Evolutionary conservation across 92 coral and sea anemone genomes (phyloP).

Genomic region (Heliopora coerulea): DNA sequence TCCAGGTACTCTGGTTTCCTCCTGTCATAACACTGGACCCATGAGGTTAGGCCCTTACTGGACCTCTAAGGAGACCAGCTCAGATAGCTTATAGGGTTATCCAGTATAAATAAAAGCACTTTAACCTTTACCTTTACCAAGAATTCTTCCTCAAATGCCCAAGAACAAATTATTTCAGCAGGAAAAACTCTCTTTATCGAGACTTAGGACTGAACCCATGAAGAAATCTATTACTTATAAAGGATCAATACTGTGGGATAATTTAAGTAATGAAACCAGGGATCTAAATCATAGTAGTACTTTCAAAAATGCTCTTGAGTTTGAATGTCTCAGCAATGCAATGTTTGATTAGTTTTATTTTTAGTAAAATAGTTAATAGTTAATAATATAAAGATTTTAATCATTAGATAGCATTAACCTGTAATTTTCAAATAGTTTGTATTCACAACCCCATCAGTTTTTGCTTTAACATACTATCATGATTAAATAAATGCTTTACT

Average conservation of each 20-base stretch:
- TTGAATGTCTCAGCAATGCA: background rate
- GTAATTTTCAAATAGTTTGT: background rate
- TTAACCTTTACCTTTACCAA: too few relatives aligned
- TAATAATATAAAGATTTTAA: too few relatives aligned
- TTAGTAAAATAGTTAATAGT: background rate
- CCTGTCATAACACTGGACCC: too few relatives aligned
- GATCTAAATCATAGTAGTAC: background rate
- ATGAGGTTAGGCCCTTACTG: too few relatives aligned
- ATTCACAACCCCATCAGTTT: constrained; percentile 28
- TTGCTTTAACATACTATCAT: constrained; percentile 9
- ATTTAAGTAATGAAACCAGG: constrained; percentile 19
- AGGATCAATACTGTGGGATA: constrained; percentile 21
- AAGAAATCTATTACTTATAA: constrained; percentile 24
- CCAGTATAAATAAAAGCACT: background rate
- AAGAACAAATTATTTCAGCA: too few relatives aligned
- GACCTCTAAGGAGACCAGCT: too few relatives aligned
- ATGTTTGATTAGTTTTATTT: constrained; percentile 13
- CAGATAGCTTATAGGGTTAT: too few relatives aligned
- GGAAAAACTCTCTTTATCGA: background rate
- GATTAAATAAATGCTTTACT: constrained; percentile 18
- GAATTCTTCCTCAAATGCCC: too few relatives aligned
- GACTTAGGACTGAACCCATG: constrained; percentile 16
- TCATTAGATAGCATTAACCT: too few relatives aligned
- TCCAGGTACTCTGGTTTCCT: too few relatives aligned
- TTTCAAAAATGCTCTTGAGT: constrained; percentile 17